Percentiles rank a stretch among this genome's conserved stretches.
Conservation (phyloP, 2,888 invertebrate species). For the Drosophila siamana region DNA sequence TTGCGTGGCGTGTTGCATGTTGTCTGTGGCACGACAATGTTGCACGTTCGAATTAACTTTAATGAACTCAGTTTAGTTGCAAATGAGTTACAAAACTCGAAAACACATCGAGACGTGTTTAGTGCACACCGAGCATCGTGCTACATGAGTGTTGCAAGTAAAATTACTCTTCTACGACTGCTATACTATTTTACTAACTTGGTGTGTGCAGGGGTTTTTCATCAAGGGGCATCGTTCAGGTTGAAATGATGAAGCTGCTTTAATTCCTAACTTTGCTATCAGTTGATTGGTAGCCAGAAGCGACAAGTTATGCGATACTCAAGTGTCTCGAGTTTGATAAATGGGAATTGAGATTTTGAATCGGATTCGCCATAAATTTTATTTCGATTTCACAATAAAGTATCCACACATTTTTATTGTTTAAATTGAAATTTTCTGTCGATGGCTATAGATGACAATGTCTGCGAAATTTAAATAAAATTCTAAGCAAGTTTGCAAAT, state of each 20-base stretch:
- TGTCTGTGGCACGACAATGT: conserved; percentile 75
- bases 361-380: not conserved
- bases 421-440: conserved; percentile 18
- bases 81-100: conserved; percentile 80
- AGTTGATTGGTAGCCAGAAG: too few relatives aligned
- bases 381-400: conserved; percentile 7
- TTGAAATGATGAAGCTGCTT: conserved; percentile 6
- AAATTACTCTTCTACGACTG: conserved; percentile 2
- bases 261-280: conserved; percentile 9
- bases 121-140: conserved; percentile 54
- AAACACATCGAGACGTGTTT: conserved; percentile 80
- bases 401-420: conserved; percentile 6
- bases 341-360: conserved; percentile 2
- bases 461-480: conserved; percentile 38
- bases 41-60: conserved; percentile 81
- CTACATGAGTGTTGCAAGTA: conserved; percentile 26
- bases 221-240: not conserved
- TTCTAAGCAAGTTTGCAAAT: conserved; percentile 36
- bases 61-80: conserved; percentile 81
- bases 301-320: not conserved
- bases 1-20: conserved; percentile 24
- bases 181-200: too few relatives aligned
- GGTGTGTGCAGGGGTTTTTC: not conserved
- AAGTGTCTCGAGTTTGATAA: not conserved
- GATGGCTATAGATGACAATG: conserved; percentile 12